These are phyloP conservation scores for Panopea generosa DNA, from an alignment of 2,888 invertebrate species.

Conservation along the genomic window DNA sequence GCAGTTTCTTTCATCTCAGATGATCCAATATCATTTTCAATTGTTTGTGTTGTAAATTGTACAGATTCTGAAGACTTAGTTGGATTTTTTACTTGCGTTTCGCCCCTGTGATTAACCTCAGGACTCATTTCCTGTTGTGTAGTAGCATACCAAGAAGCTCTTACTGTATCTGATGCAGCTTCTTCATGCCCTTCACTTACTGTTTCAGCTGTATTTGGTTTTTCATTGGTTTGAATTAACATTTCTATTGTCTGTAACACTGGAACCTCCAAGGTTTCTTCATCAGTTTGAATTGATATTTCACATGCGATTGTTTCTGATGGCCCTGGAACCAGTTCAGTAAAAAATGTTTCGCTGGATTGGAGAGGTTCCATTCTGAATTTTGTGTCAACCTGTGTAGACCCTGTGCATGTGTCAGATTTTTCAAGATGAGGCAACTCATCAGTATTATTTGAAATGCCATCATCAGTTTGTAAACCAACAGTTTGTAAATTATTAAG, in stretches of 20 bases:
- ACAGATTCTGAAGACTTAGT: background rate
- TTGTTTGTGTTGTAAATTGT: too few species aligned
- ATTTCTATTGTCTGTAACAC: slow-evolving; percentile 13
- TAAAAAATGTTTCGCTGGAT: slow-evolving; percentile 40
- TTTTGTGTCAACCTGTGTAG: slow-evolving; percentile 38
- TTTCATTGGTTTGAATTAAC: slow-evolving; percentile 30
- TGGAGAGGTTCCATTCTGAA: slow-evolving; percentile 40
- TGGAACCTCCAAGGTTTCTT: background rate
- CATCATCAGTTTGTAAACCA: slow-evolving; percentile 65
- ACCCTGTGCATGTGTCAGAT: slow-evolving; percentile 18
- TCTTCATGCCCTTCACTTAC: background rate
- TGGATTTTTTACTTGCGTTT: background rate
- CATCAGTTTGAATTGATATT: slow-evolving; percentile 55
- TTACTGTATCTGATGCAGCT: slow-evolving; percentile 1
- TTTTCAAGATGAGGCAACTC: slow-evolving; percentile 7
- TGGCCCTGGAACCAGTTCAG: slow-evolving; percentile 48
- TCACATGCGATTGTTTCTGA: slow-evolving; percentile 34
- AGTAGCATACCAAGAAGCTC: background rate
- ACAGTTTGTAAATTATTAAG: slow-evolving; percentile 59
- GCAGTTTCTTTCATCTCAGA: too few species aligned
- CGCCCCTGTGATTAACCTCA: background rate
- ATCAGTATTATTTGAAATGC: background rate
- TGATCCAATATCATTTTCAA: too few species aligned
- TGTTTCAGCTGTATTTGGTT: slow-evolving; percentile 1
- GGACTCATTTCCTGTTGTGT: too few species aligned